Evolutionary conservation across 2,113 vertebrate species (phyloP), one percentile per base, ranked within the genome.

Genomic region (Nyctibius bracteatus): DNA sequence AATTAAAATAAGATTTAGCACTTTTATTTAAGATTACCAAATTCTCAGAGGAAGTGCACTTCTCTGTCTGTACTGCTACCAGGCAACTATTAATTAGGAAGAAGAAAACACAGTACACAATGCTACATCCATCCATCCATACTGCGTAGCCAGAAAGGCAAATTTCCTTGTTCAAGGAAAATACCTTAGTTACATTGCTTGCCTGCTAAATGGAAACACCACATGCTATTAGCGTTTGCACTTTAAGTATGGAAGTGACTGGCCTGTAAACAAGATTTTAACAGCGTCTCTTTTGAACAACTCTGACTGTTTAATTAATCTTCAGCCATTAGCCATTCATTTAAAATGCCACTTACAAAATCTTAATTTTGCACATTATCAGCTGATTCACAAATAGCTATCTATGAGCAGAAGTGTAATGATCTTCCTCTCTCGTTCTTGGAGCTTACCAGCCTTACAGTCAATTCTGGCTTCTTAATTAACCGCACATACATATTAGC

Each of bases 291-390:
- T 97, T 97, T 97, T 97, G 96, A 98, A 98, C 97, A 98, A 97
- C 96, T 96, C 90, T 94, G 97, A 96, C 94, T 97, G 91, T 98
- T 98, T 98, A 98, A 98, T 98, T 98, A 98, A 98, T 98, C 95
- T 97, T 96, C 95, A 97, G 91, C 96, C 96, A 98, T 98, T 97
- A 98, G 98, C 98, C 96, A 98, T 98, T 98, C 97, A 98, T 98
- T 98, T 98, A 97, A 98, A 98, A 98, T 97, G 97, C 95, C 96
- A 98, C 95, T 98, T 98, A 95, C 28, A 5, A 98, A 98, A 98
- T 97, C 97, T 97, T 98, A 96, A 98, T 98, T 98, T 97, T 98
- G 97, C 96, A 98, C 96, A 97, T 98, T 98, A 98, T 98, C 97
- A 97, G 94, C 94, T 97, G 95, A 97, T 97, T 98, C 96, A 97